Evolutionary conservation across 1,140 invertebrate genomes (phyloP).

Genomic region (Leptinotarsa texana): DNA sequence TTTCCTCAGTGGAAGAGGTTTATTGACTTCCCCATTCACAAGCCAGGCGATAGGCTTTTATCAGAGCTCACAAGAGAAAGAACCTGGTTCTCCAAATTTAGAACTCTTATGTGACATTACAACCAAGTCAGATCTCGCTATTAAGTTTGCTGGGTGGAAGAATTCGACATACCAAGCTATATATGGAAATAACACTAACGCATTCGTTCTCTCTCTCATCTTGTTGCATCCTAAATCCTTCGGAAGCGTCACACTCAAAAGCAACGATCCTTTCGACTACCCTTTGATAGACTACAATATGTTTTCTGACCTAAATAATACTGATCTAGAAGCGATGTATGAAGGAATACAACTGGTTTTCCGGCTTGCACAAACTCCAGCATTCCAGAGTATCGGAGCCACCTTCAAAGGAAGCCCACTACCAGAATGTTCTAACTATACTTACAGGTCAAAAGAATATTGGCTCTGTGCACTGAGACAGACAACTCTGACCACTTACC

Average conservation of each 20-base stretch:
- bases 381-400: conserved; percentile 19
- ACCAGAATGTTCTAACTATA: conserved; percentile 47
- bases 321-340: conserved; percentile 7
- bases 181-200: conserved; percentile 70
- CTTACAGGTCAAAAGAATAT: conserved; percentile 37
- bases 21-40: background rate
- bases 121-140: background rate
- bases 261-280: conserved; percentile 69
- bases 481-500: conserved; percentile 43
- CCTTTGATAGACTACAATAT: conserved; percentile 82
- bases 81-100: background rate
- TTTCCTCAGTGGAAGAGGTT: conserved; percentile 18
- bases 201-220: conserved; percentile 68
- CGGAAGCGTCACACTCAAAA: conserved; percentile 62
- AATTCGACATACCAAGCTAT: background rate
- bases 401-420: background rate
- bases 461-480: conserved; percentile 49
- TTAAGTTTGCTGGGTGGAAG: background rate
- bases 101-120: background rate
- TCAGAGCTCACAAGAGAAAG: background rate
- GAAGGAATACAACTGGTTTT: conserved; percentile 19
- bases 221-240: conserved; percentile 68
- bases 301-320: conserved; percentile 64
- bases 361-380: conserved; percentile 9
- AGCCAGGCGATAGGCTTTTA: conserved; percentile 8